phyloP scores from a whole-genome alignment of 2,797 vertebrate species.

The Phylloscopus collybita region DNA sequence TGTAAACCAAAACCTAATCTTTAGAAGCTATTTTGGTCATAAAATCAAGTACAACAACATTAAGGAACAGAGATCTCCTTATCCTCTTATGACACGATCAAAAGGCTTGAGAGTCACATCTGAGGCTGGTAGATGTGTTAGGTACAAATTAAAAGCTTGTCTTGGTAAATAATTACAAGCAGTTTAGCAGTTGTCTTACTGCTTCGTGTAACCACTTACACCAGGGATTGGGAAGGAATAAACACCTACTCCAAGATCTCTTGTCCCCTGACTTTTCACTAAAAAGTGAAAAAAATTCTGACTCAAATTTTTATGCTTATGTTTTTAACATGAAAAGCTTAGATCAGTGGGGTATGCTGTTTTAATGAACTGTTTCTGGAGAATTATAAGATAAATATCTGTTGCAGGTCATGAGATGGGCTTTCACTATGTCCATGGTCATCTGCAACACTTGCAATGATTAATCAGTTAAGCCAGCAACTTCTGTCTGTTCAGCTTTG shows the following conservation, averaged over 20 bases:
- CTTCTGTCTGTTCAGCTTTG: neutral
- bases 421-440: neutral
- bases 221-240: neutral
- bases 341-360: neutral
- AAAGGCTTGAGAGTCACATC: neutral
- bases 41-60: neutral
- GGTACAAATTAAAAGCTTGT: neutral
- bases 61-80: neutral
- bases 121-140: neutral
- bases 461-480: neutral
- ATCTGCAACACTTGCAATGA: neutral
- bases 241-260: neutral
- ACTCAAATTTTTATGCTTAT: neutral
- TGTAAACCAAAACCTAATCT: neutral
- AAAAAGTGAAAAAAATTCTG: neutral
- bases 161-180: slow-evolving; percentile 21
- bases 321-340: neutral
- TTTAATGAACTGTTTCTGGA: neutral
- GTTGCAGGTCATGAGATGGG: neutral
- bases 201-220: neutral
- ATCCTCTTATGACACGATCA: neutral
- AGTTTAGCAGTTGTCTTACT: neutral
- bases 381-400: neutral
- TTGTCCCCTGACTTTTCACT: neutral
- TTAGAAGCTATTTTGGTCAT: neutral